Conservation (phyloP, 1,140 invertebrate species). For the Nebria ingens region DNA sequence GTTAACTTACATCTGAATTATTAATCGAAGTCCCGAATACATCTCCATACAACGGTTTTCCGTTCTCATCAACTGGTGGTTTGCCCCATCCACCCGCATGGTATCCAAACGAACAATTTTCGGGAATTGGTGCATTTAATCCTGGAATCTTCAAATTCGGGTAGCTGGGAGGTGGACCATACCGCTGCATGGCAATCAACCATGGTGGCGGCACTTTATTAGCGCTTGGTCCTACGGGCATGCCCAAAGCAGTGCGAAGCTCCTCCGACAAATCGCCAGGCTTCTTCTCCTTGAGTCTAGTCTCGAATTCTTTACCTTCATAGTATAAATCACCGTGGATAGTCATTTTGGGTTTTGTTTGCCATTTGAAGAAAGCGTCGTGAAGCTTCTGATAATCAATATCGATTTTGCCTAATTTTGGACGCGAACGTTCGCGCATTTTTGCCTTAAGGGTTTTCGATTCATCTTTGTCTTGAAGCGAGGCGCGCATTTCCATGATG, state of each 20-base stretch:
- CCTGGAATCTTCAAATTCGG: constrained; percentile 96
- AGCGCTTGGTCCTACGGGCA: constrained; percentile 90
- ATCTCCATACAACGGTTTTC: constrained; percentile 96
- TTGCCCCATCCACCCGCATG: constrained; percentile 99
- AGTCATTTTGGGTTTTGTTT: constrained; percentile 97
- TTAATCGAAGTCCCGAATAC: constrained; percentile 77
- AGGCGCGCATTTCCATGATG: constrained; percentile 99
- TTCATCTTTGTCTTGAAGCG: constrained; percentile 96
- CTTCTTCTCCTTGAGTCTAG: constrained; percentile 94
- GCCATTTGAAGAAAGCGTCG: constrained; percentile 99
- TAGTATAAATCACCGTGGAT: constrained; percentile 99
- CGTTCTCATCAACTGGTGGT: constrained; percentile 98
- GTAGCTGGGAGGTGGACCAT: constrained; percentile 98
- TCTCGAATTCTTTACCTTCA: constrained; percentile 99
- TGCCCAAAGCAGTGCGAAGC: constrained; percentile 89
- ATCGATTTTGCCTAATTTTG: constrained; percentile 98
- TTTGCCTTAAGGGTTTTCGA: constrained; percentile 94
- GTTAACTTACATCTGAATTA: constrained; percentile 48
- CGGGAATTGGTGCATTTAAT: constrained; percentile 88
- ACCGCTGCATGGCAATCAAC: constrained; percentile 99
- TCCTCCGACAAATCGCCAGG: constrained; percentile 96
- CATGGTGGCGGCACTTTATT: constrained; percentile 93
- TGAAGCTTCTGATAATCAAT: constrained; percentile 99
- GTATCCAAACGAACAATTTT: constrained; percentile 96
- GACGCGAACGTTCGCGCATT: constrained; percentile 93